Evolutionary conservation across 2,888 invertebrate genomes (phyloP).

Genomic region (Tethea ocularis): DNA sequence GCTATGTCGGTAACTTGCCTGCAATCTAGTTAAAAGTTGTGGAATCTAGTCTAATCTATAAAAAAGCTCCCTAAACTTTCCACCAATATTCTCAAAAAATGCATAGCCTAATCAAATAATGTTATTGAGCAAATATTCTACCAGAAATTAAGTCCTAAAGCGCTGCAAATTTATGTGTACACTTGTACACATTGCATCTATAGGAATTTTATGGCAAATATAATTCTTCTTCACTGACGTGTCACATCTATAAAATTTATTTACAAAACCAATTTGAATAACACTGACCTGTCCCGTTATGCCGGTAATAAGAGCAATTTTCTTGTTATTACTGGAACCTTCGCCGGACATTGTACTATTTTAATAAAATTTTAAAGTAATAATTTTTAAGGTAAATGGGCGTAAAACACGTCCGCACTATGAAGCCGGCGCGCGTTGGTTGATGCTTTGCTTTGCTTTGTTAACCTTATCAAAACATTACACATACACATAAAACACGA

Average conservation of each 20-base stretch:
- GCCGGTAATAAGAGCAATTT: slow-evolving; percentile 96
- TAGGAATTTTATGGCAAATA: background rate
- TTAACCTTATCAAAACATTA: slow-evolving; percentile 40
- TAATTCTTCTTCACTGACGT: background rate
- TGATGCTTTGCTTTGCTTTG: slow-evolving; percentile 19
- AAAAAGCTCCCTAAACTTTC: too few relatives aligned
- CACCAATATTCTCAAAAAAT: too few relatives aligned
- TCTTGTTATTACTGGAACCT: slow-evolving; percentile 62
- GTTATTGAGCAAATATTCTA: background rate
- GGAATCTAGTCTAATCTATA: too few relatives aligned
- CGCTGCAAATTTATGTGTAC: too few relatives aligned
- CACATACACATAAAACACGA: slow-evolving; percentile 14
- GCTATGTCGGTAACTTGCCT: too few relatives aligned
- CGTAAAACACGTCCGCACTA: slow-evolving; percentile 38
- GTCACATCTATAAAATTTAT: slow-evolving; percentile 3
- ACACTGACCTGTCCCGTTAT: slow-evolving; percentile 96
- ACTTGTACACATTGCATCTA: background rate
- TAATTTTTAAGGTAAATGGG: slow-evolving; percentile 14
- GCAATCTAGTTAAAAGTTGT: too few relatives aligned
- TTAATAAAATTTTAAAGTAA: slow-evolving; percentile 12
- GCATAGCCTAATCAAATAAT: too few relatives aligned
- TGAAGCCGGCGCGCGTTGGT: slow-evolving; percentile 28
- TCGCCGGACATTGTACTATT: slow-evolving; percentile 66
- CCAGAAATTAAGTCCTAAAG: background rate
- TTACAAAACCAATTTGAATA: slow-evolving; percentile 13